These are phyloP conservation scores for Acanthosepion lycidas DNA, from an alignment of 2,888 invertebrate genomes.

Conservation along the genomic window DNA sequence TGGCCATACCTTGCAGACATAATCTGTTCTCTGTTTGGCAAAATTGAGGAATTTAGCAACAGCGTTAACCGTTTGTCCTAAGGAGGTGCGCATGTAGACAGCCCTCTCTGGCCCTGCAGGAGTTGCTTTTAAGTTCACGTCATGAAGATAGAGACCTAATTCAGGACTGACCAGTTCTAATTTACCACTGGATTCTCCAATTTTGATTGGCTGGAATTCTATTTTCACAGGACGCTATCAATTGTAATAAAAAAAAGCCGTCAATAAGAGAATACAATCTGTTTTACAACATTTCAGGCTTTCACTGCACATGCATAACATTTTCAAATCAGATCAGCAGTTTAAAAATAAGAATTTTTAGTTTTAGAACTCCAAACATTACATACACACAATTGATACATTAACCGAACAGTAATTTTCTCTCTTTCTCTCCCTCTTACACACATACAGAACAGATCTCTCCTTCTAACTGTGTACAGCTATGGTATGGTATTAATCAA, in stretches of 20 bases:
- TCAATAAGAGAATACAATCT: too few relatives aligned
- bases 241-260: background rate
- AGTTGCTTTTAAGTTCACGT: slow-evolving; percentile 72
- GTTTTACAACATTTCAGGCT: too few relatives aligned
- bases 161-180: slow-evolving; percentile 73
- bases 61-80: slow-evolving; percentile 71
- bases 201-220: slow-evolving; percentile 74
- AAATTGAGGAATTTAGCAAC: slow-evolving; percentile 74
- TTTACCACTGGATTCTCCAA: slow-evolving; percentile 69
- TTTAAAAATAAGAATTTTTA: too few relatives aligned
- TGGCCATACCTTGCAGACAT: slow-evolving; percentile 73
- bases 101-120: slow-evolving; percentile 73
- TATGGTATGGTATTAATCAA: too few relatives aligned
- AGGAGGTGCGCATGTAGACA: slow-evolving; percentile 71
- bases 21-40: slow-evolving; percentile 75
- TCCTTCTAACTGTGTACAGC: too few relatives aligned
- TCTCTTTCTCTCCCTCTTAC: too few relatives aligned
- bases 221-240: slow-evolving; percentile 71
- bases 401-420: too few relatives aligned
- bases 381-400: too few relatives aligned
- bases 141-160: slow-evolving; percentile 73
- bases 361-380: too few relatives aligned
- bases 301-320: too few relatives aligned
- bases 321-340: too few relatives aligned
- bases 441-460: too few relatives aligned